Percentiles rank a stretch among this genome's conserved stretches.
Conservation (phyloP, 2,113 vertebrate genomes). For the Gadus macrocephalus region DNA sequence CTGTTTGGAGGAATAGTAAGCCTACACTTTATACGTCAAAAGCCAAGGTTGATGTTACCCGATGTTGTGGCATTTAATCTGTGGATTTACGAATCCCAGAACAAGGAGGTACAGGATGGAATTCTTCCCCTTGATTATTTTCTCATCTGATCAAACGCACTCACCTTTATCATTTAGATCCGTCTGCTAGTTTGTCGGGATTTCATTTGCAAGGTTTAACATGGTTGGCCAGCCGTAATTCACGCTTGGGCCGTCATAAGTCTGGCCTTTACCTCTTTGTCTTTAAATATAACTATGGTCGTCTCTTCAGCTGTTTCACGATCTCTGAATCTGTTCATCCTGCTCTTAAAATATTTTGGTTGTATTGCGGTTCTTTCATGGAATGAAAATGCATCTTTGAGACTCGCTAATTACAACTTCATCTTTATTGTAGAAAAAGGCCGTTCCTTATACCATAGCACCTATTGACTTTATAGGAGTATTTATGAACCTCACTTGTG, state of each 20-base stretch:
- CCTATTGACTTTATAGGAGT: background rate
- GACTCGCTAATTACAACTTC: too few species aligned
- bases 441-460: background rate
- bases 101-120: too few species aligned
- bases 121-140: background rate
- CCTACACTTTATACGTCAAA: background rate
- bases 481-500: conserved; percentile 5
- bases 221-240: too few species aligned
- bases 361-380: background rate
- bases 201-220: too few species aligned
- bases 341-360: background rate
- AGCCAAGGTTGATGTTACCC: background rate
- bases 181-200: too few species aligned
- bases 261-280: too few species aligned
- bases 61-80: too few species aligned
- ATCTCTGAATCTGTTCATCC: background rate
- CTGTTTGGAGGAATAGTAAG: background rate
- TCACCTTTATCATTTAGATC: too few species aligned
- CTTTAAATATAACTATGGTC: background rate
- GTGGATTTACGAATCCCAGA: too few species aligned
- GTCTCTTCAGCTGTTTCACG: background rate
- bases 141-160: background rate
- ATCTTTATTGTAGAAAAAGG: too few species aligned
- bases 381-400: background rate
- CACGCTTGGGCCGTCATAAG: too few species aligned